A percentile compares a stretch with the other conserved stretches of the same genome.
Conservation (phyloP, 1,140 invertebrate species). For the Hyposmocoma kahamanoa region DNA sequence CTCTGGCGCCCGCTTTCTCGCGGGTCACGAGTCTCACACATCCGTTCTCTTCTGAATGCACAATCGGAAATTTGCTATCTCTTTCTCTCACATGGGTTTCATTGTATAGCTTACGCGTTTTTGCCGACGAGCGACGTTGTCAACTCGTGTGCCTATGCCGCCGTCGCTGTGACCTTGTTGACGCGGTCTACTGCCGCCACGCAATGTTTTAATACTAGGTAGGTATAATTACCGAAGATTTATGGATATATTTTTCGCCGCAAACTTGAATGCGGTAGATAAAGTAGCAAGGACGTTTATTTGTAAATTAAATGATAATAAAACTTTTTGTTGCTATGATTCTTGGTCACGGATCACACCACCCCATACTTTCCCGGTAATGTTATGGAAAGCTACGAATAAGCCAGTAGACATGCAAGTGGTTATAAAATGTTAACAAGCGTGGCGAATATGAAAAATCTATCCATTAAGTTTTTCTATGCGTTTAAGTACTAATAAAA, state of each 20-base stretch:
- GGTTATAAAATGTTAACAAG: no score
- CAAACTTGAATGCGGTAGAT: not conserved
- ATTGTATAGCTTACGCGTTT: conserved; percentile 22
- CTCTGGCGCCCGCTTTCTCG: conserved; percentile 53
- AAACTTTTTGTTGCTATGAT: no score
- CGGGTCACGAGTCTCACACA: conserved; percentile 56
- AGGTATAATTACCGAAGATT: conserved; percentile 39
- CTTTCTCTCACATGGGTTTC: conserved; percentile 17
- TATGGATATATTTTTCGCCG: conserved; percentile 28
- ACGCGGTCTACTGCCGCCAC: conserved; percentile 30
- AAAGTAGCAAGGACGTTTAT: no score
- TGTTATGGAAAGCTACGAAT: no score
- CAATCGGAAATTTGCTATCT: conserved; percentile 45
- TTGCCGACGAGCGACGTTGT: conserved; percentile 42
- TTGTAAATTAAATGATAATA: no score
- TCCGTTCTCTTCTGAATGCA: conserved; percentile 63
- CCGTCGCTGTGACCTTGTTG: conserved; percentile 51
- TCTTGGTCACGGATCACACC: no score
- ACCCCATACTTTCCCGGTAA: no score
- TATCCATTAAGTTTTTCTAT: no score
- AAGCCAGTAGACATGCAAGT: no score
- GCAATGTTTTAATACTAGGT: conserved; percentile 30
- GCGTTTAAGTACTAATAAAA: no score
- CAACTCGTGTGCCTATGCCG: conserved; percentile 26
- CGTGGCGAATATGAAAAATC: no score